A percentile compares a stretch with the other conserved stretches of the same genome.
Conservation (phyloP, 2,888 invertebrate genomes). For the Machimus rusticus region DNA sequence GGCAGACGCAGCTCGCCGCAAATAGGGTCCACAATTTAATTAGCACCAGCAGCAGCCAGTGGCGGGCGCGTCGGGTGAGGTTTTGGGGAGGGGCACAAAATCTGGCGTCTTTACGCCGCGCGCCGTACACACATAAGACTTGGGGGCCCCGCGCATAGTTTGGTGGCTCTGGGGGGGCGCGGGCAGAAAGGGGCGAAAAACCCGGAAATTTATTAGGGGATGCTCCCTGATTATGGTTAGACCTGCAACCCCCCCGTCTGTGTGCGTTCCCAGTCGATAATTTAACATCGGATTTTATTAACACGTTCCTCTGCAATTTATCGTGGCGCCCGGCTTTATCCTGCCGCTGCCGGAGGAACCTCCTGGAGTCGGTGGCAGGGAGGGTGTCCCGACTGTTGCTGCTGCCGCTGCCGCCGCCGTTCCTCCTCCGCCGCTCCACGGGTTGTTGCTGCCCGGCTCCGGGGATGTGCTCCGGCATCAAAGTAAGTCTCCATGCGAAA, state of each 20-base stretch:
- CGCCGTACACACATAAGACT: neutral
- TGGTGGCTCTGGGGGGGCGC: neutral
- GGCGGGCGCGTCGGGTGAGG: neutral
- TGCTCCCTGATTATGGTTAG: conserved; percentile 14
- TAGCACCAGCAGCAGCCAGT: neutral
- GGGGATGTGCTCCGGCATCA: neutral
- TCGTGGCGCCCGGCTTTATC: conserved; percentile 8
- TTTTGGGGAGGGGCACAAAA: neutral
- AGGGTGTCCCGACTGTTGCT: neutral
- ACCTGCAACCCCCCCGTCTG: conserved; percentile 3
- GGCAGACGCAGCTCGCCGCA: conserved; percentile 21
- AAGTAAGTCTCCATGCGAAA: neutral
- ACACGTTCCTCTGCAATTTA: conserved; percentile 40
- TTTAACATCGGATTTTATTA: conserved; percentile 40
- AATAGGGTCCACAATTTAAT: conserved; percentile 32
- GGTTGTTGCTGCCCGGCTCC: neutral
- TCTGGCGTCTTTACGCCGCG: neutral
- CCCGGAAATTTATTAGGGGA: conserved; percentile 23
- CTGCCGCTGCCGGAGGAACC: neutral
- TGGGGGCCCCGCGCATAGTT: neutral
- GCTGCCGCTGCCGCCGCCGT: neutral
- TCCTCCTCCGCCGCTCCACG: neutral
- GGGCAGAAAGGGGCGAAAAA: neutral
- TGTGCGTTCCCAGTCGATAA: conserved; percentile 21
- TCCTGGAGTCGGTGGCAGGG: neutral